A percentile compares a stretch with the other conserved stretches of the same genome.
phyloP scores from a whole-genome alignment of 2,113 vertebrate species.

The Malurus melanocephalus region DNA sequence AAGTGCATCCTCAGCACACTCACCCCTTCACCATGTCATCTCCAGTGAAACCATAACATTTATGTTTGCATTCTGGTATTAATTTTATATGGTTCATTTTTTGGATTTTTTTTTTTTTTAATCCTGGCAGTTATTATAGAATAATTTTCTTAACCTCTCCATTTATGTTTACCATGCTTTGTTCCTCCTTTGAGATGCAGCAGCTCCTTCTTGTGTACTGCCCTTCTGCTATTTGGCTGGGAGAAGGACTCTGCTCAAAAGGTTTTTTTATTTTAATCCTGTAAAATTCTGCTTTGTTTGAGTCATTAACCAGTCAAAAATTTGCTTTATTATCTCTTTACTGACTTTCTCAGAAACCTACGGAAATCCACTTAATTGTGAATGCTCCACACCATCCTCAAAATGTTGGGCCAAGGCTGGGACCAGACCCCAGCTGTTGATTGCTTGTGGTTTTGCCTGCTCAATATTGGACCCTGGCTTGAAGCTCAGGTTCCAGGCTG shows the following conservation, averaged over 20 bases:
- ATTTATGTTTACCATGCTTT: not conserved
- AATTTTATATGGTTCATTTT: not conserved
- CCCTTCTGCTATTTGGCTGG: not conserved
- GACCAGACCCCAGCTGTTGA: fast-evolving
- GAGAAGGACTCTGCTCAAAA: not conserved
- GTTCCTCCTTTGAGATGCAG: not conserved
- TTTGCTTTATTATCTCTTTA: not conserved
- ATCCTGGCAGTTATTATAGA: not conserved
- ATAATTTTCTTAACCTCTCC: not conserved
- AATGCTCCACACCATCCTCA: not conserved
- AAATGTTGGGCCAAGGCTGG: not conserved
- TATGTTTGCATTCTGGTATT: not conserved
- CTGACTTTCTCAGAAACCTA: not conserved
- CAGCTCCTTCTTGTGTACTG: not conserved
- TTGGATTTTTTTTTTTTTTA: fast-evolving
- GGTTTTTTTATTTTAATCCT: not conserved
- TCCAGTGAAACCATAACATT: not conserved
- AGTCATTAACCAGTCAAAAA: not conserved
- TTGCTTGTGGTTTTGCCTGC: not conserved
- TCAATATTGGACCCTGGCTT: not conserved
- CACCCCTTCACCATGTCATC: not conserved
- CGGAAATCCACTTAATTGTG: not conserved
- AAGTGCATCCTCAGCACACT: not conserved
- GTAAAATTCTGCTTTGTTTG: not conserved
- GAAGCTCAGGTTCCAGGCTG: not conserved